A percentile compares a stretch with the other conserved stretches of the same genome.
Conservation (phyloP, 2,888 invertebrate genomes). For the Hypsopygia costalis region DNA sequence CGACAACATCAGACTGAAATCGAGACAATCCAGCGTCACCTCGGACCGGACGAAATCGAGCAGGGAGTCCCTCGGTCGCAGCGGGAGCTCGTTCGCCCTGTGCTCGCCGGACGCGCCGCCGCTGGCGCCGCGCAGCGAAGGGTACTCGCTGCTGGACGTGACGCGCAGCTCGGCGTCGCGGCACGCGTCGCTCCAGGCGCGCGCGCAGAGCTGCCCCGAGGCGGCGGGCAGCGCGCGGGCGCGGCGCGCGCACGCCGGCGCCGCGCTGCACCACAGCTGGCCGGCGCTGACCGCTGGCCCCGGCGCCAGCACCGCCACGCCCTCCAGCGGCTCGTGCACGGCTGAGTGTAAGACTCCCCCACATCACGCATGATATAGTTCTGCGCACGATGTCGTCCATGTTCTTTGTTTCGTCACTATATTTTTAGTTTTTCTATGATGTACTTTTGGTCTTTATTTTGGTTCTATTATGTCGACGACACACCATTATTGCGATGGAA, state of each 20-base stretch:
- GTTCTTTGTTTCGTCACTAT: background rate
- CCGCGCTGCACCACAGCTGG: slow-evolving; percentile 27
- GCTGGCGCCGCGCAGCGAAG: slow-evolving; percentile 28
- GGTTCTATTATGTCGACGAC: background rate
- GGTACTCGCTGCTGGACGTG: slow-evolving; percentile 25
- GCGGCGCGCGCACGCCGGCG: slow-evolving; percentile 32
- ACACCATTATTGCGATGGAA: background rate
- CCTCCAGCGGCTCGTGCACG: slow-evolving; percentile 24
- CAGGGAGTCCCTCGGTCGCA: slow-evolving; percentile 39
- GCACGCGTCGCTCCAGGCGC: slow-evolving; percentile 25
- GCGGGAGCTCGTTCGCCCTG: slow-evolving; percentile 20
- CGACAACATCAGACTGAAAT: slow-evolving; percentile 60
- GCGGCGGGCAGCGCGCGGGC: slow-evolving; percentile 23
- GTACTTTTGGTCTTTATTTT: background rate
- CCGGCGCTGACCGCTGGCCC: slow-evolving; percentile 17
- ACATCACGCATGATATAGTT: slow-evolving; percentile 65
- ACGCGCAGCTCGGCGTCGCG: slow-evolving; percentile 15
- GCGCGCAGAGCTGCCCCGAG: slow-evolving; percentile 54
- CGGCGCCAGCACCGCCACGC: slow-evolving; percentile 16
- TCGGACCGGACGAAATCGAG: slow-evolving; percentile 36
- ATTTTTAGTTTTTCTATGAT: background rate
- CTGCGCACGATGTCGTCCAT: slow-evolving; percentile 29
- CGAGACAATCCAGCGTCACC: slow-evolving; percentile 46
- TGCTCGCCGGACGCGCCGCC: slow-evolving; percentile 29
- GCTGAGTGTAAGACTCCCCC: slow-evolving; percentile 55